Conservation (phyloP, 2,113 vertebrate genomes). For the Geothlypis trichas region DNA sequence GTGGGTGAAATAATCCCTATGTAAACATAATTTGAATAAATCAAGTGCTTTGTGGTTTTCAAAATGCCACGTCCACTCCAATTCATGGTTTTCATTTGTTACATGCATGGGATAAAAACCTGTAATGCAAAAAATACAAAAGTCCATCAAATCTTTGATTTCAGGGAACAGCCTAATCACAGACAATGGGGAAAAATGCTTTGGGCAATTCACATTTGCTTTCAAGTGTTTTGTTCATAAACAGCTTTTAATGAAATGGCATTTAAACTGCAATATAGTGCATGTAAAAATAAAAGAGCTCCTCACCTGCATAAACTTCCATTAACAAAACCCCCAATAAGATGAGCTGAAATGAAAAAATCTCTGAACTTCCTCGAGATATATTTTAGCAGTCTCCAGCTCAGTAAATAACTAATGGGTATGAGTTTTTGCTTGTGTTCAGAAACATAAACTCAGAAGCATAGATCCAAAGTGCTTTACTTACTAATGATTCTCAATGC, state of each 20-base stretch:
- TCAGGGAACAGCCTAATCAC: not conserved
- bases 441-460: conserved; percentile 16
- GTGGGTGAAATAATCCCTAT: conserved; percentile 6
- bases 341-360: conserved; percentile 50
- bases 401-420: conserved; percentile 19
- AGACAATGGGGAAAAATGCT: not conserved
- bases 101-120: not conserved
- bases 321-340: conserved; percentile 48
- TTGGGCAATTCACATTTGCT: not conserved
- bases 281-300: conserved; percentile 25
- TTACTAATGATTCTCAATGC: not conserved
- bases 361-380: not conserved
- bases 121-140: not conserved
- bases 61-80: conserved; percentile 19
- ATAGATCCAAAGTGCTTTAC: not conserved
- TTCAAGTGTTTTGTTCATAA: conserved; percentile 28
- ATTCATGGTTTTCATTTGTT: not conserved
- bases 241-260: conserved; percentile 51
- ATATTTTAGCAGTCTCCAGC: not conserved
- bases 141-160: not conserved
- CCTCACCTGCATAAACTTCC: conserved; percentile 49
- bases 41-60: conserved; percentile 23
- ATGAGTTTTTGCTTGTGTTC: not conserved
- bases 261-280: conserved; percentile 9
- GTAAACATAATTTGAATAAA: conserved; percentile 51